These are phyloP conservation scores for Cynopterus sphinx DNA, from an alignment of 2,797 vertebrate species.

Conservation along the genomic window DNA sequence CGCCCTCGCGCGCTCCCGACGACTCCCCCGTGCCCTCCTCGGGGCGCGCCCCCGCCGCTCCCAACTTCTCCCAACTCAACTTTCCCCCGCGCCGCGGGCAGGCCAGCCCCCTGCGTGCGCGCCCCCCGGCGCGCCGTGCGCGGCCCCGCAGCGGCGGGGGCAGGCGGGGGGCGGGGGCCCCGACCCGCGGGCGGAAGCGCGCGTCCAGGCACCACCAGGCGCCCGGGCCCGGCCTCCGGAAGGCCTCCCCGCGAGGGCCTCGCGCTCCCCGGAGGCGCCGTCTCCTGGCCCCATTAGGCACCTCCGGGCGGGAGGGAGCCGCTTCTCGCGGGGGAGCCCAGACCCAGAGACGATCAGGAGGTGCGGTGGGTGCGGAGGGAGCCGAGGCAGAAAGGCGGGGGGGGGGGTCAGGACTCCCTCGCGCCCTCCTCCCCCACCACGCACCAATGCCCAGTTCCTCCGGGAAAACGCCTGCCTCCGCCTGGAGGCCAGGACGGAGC, in stretches of 20 bases:
- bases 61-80: constrained; percentile 81
- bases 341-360: neutral
- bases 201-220: neutral
- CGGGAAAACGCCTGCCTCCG: neutral
- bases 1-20: constrained; percentile 65
- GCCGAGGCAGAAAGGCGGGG: too few species aligned
- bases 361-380: neutral
- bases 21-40: constrained; percentile 67
- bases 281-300: neutral
- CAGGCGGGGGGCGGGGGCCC: neutral
- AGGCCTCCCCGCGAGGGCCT: neutral
- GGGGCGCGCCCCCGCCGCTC: constrained; percentile 74
- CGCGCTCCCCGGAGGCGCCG: neutral
- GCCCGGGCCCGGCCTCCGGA: accelerated
- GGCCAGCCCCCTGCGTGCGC: constrained; percentile 77
- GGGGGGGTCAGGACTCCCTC: neutral
- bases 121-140: constrained; percentile 71
- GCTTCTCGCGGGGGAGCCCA: neutral
- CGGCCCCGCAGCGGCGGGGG: constrained; percentile 26
- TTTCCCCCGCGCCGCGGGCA: constrained; percentile 76
- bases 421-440: too few species aligned
- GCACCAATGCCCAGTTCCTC: neutral
- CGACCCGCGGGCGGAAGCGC: neutral
- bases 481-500: neutral
- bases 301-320: neutral